These are phyloP conservation scores for Pristiophorus japonicus DNA, from an alignment of 2,113 vertebrate species.

Conservation along the genomic window DNA sequence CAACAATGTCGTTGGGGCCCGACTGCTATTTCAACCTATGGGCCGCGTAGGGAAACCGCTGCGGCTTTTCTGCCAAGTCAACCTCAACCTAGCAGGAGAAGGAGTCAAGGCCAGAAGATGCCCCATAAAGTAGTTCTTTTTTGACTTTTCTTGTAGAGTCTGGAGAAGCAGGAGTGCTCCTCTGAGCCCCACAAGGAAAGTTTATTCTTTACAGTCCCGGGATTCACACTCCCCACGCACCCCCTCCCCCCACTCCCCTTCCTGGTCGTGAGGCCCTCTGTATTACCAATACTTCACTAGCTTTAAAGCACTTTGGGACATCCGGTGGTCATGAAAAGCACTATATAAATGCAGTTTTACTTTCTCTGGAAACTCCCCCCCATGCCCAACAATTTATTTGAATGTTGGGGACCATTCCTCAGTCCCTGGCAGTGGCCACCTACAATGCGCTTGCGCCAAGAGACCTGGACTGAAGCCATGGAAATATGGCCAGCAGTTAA, in stretches of 20 bases:
- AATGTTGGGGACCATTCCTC: not conserved
- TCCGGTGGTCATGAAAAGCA: too few species aligned
- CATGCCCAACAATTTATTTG: not conserved
- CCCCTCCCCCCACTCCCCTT: not conserved
- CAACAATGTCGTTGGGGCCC: too few species aligned
- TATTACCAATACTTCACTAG: too few species aligned
- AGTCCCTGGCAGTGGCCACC: not conserved
- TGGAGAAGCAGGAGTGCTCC: not conserved
- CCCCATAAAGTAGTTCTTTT: not conserved
- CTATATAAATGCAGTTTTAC: too few species aligned
- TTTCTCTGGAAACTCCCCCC: too few species aligned
- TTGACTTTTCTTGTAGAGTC: not conserved
- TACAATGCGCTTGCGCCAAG: not conserved
- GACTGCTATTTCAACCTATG: too few species aligned
- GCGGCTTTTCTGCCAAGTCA: too few species aligned
- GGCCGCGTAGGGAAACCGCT: too few species aligned
- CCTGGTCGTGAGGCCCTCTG: not conserved
- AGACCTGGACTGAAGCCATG: not conserved
- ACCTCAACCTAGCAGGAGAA: too few species aligned
- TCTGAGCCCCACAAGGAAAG: not conserved
- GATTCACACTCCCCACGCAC: not conserved
- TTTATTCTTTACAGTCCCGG: not conserved
- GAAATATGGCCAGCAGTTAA: not conserved
- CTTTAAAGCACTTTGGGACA: too few species aligned
- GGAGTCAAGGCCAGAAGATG: too few species aligned